A percentile compares a stretch with the other conserved stretches of the same genome.
These are phyloP conservation scores for Stomatorhinus walkeri DNA, from an alignment of 2,797 vertebrate species.

Conservation along the genomic window DNA sequence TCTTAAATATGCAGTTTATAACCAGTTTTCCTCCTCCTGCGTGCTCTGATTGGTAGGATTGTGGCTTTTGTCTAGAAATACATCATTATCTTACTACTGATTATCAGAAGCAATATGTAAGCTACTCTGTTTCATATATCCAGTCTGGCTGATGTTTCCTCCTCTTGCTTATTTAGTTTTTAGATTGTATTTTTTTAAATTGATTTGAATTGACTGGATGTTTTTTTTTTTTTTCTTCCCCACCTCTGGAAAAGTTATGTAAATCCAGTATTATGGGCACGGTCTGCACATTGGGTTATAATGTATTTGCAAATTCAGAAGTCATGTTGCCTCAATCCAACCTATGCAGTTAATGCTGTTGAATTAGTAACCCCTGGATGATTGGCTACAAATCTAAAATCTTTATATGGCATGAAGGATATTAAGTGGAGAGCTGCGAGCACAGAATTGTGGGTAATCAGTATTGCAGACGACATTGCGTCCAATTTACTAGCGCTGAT, in stretches of 20 bases:
- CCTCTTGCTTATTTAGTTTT: neutral
- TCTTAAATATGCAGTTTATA: constrained; percentile 2
- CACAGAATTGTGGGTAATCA: neutral
- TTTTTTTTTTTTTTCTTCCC: neutral
- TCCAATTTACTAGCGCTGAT: neutral
- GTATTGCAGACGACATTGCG: neutral
- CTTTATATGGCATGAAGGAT: neutral
- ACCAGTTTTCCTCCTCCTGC: neutral
- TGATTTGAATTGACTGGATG: neutral
- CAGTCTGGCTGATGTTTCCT: neutral
- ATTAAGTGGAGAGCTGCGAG: neutral
- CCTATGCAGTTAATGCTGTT: neutral
- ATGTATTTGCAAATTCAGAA: neutral
- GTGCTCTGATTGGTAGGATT: neutral
- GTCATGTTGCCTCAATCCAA: neutral
- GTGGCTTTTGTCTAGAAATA: neutral
- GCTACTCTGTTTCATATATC: constrained; percentile 9
- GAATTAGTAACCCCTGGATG: neutral
- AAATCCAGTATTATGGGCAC: neutral
- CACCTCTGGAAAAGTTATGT: neutral
- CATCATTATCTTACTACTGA: neutral
- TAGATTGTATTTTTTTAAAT: neutral
- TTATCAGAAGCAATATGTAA: neutral
- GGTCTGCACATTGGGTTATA: neutral
- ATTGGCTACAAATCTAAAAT: neutral